phyloP scores from a whole-genome alignment of 53 echinoderm and acorn worm species.

The Holothuria leucospilota region DNA sequence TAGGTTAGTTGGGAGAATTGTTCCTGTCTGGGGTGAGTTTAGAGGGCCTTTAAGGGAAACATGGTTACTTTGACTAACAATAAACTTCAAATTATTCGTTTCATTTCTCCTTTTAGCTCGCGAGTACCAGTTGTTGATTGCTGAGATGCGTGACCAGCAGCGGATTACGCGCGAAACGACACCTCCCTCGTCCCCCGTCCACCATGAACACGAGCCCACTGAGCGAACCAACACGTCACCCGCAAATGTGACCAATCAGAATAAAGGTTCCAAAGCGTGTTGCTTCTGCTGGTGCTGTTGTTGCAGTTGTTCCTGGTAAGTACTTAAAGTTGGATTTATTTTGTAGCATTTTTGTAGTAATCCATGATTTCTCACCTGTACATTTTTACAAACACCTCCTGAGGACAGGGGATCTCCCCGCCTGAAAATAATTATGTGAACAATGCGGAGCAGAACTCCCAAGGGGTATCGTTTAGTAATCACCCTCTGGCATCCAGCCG shows the following conservation, averaged over 20 bases:
- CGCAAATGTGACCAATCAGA: slow-evolving; percentile 46
- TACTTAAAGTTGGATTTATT: neutral
- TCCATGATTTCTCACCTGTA: too few relatives aligned
- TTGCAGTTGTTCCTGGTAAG: slow-evolving; percentile 97
- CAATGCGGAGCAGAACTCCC: too few relatives aligned
- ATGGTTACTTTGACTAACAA: too few relatives aligned
- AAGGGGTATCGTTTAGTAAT: too few relatives aligned
- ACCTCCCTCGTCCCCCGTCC: slow-evolving; percentile 37
- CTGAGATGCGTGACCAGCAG: slow-evolving; percentile 71
- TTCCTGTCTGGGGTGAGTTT: too few relatives aligned
- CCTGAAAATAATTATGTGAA: too few relatives aligned
- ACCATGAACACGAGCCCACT: slow-evolving; percentile 55
- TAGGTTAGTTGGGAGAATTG: too few relatives aligned
- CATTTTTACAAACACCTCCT: too few relatives aligned
- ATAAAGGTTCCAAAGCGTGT: slow-evolving; percentile 88
- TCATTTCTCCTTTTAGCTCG: slow-evolving; percentile 50
- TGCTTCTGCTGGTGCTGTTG: slow-evolving; percentile 99
- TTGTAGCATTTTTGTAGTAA: too few relatives aligned
- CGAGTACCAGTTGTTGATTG: slow-evolving; percentile 70
- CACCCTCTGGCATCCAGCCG: too few relatives aligned
- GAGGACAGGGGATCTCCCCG: too few relatives aligned
- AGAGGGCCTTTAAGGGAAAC: too few relatives aligned
- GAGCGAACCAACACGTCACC: slow-evolving; percentile 47
- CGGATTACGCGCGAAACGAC: slow-evolving; percentile 33
- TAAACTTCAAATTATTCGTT: neutral